Evolutionary conservation across 2,888 invertebrate genomes (phyloP), one percentile per base, ranked within the genome.

Genomic region (Sepioteuthis lessoniana): DNA sequence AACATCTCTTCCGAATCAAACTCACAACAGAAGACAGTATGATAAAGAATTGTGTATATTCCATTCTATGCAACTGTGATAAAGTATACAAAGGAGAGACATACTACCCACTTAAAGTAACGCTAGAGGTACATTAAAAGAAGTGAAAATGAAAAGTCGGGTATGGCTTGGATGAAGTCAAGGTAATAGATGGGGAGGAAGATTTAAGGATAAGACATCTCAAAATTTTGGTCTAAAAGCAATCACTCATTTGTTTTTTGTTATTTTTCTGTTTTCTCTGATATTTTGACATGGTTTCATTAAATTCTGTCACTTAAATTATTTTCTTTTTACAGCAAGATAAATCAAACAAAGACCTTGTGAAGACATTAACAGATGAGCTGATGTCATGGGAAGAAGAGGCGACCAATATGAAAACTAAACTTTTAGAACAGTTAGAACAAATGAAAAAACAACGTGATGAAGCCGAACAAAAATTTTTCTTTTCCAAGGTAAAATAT

Each of bases 301-400:
- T 3, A 31, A 60, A 60, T 60, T 60, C 60, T 60, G 31, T 31
- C 28, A 31, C 47, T 60, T 60, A 7, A 76, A 16, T 35, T 25
- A 13, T 76, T 25, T n/a, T 76, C 19, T 76, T n/a, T 92, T 92
- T 91, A 1, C 47, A 92, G 92, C 92, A 92, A 92, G 92, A 92
- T 31, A 92, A 92, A 92, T 92, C 92, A 13, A 92, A 92, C 92
- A 46, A 92, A 46, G 92, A 92, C n/a, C 46, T 92, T 46, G 92
- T 92, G 13, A 92, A 92, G 28, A 92, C 46, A 8, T 46, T 92
- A 31, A 92, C 46, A 46, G 47, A 92, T 5, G 92, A 92, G 35
- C 31, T 92, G 28, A 42, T n/a, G 35, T 92, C 92, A 16, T 92
- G 92, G 92, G 92, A 92, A 31, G 92, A 92, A 42, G 92, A 46